Evolutionary conservation across 2,888 invertebrate genomes (phyloP).

Genomic region (Drosophila cyrtoloma): DNA sequence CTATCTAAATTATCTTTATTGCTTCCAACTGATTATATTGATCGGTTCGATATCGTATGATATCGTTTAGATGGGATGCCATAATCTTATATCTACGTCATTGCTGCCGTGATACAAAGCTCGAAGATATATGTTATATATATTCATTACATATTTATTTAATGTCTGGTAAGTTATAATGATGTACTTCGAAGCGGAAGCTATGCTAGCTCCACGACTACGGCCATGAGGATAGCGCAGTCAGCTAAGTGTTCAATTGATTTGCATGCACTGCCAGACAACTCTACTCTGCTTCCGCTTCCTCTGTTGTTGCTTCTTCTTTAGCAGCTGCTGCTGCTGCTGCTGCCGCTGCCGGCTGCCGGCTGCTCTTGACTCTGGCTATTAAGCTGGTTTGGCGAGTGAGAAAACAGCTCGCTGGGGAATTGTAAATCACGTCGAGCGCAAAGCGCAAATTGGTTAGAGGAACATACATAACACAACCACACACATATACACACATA

Average conservation of each 20-base stretch:
- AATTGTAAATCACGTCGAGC: slow-evolving; percentile 76
- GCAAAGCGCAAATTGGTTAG: slow-evolving; percentile 74
- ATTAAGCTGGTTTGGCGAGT: slow-evolving; percentile 43
- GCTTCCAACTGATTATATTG: neutral
- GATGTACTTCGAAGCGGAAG: neutral
- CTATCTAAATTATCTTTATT: too few species aligned
- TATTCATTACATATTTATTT: neutral
- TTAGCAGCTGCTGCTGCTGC: slow-evolving; percentile 17
- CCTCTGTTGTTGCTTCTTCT: slow-evolving; percentile 2
- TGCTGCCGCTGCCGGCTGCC: neutral
- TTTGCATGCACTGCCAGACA: slow-evolving; percentile 62
- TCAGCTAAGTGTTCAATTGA: slow-evolving; percentile 73
- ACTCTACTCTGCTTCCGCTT: slow-evolving; percentile 20
- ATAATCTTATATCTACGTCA: neutral
- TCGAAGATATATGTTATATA: neutral
- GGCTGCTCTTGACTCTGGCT: slow-evolving; percentile 26
- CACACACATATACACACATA: slow-evolving; percentile 11
- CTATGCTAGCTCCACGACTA: neutral
- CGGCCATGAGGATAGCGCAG: slow-evolving; percentile 12
- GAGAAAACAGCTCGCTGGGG: slow-evolving; percentile 69
- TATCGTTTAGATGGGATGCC: neutral
- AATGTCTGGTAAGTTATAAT: neutral
- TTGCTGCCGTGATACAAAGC: too few species aligned
- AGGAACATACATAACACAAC: slow-evolving; percentile 55
- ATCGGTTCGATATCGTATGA: neutral